phyloP scores from a whole-genome alignment of 2,888 invertebrate species.

The Thecophora atra region DNA sequence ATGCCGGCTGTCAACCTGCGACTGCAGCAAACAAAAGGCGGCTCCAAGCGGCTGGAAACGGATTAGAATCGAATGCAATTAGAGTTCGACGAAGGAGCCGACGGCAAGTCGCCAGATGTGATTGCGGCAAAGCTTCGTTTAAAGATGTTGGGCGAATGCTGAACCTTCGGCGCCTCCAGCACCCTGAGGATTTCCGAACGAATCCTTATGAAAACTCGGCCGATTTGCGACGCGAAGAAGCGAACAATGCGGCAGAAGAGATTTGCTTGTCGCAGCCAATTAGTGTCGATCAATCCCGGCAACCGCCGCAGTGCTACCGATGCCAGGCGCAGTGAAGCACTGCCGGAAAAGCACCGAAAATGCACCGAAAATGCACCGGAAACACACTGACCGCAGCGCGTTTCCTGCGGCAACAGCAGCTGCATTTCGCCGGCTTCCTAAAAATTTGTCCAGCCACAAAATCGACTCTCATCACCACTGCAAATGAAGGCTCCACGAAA shows the following conservation, averaged over 20 bases:
- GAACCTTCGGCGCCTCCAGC: too few relatives aligned
- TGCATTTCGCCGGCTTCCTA: background rate
- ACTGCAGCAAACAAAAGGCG: background rate
- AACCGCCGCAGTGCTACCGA: background rate
- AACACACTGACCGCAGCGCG: slow-evolving; percentile 6
- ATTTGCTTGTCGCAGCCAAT: slow-evolving; percentile 26
- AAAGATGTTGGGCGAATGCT: background rate
- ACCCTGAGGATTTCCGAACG: too few relatives aligned
- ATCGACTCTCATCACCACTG: too few relatives aligned
- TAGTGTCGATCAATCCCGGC: slow-evolving; percentile 18
- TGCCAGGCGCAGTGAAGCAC: too few relatives aligned
- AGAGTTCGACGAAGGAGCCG: slow-evolving; percentile 3
- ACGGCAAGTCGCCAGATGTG: too few relatives aligned
- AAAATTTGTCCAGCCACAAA: slow-evolving; percentile 23
- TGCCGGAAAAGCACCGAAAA: too few relatives aligned
- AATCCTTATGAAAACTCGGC: too few relatives aligned
- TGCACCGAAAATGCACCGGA: slow-evolving; percentile 6
- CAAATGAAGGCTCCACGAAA: too few relatives aligned
- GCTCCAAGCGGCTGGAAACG: slow-evolving; percentile 19
- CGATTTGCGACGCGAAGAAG: slow-evolving; percentile 27
- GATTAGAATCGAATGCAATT: slow-evolving; percentile 10
- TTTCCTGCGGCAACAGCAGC: background rate
- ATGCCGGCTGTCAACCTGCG: slow-evolving; percentile 20
- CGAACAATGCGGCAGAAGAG: slow-evolving; percentile 23
- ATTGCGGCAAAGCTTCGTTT: too few relatives aligned